Evolutionary conservation across 2,797 vertebrate genomes (phyloP), one percentile per base, ranked within the genome.

Genomic region (Sebastes ruberrimus): DNA sequence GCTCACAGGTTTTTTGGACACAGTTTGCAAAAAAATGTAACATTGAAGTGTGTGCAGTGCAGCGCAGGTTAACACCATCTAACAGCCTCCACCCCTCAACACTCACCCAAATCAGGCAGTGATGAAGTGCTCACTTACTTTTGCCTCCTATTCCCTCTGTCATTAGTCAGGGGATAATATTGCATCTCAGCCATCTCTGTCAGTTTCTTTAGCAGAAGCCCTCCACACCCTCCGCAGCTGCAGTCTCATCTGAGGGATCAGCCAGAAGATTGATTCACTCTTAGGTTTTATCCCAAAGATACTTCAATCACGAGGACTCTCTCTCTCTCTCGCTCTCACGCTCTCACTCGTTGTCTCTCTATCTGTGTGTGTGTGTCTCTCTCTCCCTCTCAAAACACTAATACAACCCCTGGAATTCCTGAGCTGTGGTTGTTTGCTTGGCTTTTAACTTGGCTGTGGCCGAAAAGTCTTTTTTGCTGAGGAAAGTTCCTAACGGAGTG

Each of bases 201-300:
- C 77, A 74, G 53, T 79, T 82, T 86, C 84, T 83, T 53, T 57
- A 84, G 60, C 63, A 35, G 66, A 79, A 82, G 32, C 80, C 64
- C 74, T 86, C 63, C 61, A 78, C 61, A 74, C 59, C 57, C 78
- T 82, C 69, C 69, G 56, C 85, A 86, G 75, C 62, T 80, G 63
- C 66, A 82, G 79, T 74, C 77, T 91, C 82, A 88, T 85, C 76
- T 73, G 68, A 72, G 84, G 82, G 84, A 89, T 92, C 84, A 89
- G 78, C 33, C 46, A 20, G 75, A 84, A 83, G 80, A 92, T 90
- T 85, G 83, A 90, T 90, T 86, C 71, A 66, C 78, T 86, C 83
- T 84, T 74, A 83, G 60, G 38, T 76, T 87, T 88, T 86, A 84
- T 89, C 82, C 78, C 61, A 71, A 46, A 74, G 76, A 90, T 77